phyloP scores from a whole-genome alignment of 2,888 invertebrate genomes.

The Lumbricus terrestris region DNA sequence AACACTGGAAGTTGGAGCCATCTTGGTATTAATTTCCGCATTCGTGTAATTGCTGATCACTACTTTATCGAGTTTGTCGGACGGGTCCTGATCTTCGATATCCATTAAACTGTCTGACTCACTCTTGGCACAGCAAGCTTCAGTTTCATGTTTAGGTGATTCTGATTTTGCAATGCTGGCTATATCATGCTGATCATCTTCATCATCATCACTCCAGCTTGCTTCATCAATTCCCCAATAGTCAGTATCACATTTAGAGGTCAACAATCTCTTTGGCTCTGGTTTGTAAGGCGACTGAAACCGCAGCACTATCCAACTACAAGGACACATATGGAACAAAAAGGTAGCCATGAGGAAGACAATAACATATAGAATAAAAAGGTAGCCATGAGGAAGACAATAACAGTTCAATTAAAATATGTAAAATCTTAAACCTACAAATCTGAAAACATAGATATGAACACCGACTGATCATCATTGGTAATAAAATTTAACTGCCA shows the following conservation, averaged over 20 bases:
- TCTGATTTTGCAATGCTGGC: background rate
- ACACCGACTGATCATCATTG: background rate
- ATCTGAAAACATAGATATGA: no score
- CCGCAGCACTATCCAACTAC: background rate
- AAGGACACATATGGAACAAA: background rate
- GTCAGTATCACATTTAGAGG: background rate
- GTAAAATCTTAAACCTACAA: no score
- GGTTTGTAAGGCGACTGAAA: background rate
- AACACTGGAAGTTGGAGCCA: background rate
- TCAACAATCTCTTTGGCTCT: background rate
- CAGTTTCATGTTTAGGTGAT: background rate
- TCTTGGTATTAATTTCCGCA: background rate
- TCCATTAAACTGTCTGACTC: background rate
- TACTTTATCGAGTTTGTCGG: background rate
- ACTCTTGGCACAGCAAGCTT: background rate
- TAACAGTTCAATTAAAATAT: no score
- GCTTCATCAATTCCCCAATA: slow-evolving; percentile 5
- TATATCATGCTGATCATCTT: background rate
- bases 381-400: no score
- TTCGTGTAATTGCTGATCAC: background rate
- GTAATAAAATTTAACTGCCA: background rate
- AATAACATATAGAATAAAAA: background rate
- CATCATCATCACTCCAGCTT: slow-evolving; percentile 15
- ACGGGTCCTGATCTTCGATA: background rate
- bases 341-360: no score